phyloP scores from a whole-genome alignment of 2,113 vertebrate species.

The Martes martes region DNA sequence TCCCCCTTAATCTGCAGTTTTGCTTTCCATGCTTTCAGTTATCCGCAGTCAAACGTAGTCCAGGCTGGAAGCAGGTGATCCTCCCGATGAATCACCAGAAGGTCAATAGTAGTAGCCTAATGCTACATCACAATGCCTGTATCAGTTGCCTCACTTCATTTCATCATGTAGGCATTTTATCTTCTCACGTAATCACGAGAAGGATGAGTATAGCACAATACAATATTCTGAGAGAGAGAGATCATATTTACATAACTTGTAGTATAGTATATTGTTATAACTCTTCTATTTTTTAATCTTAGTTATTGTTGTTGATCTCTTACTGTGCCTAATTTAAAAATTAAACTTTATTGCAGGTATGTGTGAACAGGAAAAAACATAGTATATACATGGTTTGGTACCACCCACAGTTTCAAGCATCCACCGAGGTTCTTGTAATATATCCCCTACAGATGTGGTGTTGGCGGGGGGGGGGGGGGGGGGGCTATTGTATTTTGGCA shows the following conservation, averaged over 20 bases:
- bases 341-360: background rate
- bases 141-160: background rate
- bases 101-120: background rate
- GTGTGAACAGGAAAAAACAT: background rate
- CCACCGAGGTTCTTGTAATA: background rate
- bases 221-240: background rate
- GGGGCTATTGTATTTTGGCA: background rate
- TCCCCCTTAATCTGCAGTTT: background rate
- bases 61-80: background rate
- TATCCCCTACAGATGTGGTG: background rate
- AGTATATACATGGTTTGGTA: background rate
- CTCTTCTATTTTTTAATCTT: background rate
- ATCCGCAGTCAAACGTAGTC: background rate
- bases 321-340: background rate
- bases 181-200: background rate
- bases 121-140: background rate
- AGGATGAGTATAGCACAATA: background rate
- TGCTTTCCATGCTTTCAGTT: background rate
- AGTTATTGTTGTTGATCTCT: background rate
- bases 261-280: background rate
- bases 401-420: background rate
- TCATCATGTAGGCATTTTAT: background rate
- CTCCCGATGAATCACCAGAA: background rate
- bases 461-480: no score
- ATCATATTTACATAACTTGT: background rate